phyloP scores from a whole-genome alignment of 2,797 vertebrate genomes.

The Protosalanx chinensis region DNA sequence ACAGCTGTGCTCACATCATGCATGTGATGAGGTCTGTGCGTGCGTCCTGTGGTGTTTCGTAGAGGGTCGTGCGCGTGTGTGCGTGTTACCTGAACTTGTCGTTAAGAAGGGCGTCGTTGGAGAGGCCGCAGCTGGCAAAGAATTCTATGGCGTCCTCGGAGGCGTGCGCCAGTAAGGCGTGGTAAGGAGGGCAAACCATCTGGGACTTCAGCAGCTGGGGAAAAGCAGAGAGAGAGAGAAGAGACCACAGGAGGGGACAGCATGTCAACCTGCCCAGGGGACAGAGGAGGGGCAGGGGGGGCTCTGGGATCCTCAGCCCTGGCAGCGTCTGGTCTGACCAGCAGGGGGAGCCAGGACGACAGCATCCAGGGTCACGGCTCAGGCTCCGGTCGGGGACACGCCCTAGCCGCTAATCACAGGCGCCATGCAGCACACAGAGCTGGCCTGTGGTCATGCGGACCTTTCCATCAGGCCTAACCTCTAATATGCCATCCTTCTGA shows the following conservation, averaged over 20 bases:
- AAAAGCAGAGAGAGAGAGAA: not conserved
- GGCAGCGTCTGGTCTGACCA: slow-evolving; percentile 19
- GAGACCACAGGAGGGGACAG: not conserved
- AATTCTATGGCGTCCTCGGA: slow-evolving; percentile 34
- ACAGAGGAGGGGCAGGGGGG: not conserved
- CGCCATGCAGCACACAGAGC: slow-evolving; percentile 26
- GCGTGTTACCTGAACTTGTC: slow-evolving; percentile 38
- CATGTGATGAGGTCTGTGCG: not conserved
- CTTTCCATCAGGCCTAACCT: not conserved
- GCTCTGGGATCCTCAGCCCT: not conserved
- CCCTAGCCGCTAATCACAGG: slow-evolving; percentile 64
- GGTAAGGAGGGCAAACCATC: slow-evolving; percentile 31
- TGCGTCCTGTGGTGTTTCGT: not conserved
- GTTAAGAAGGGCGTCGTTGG: slow-evolving; percentile 43
- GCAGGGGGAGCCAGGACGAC: slow-evolving; percentile 26
- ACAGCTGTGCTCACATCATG: not conserved
- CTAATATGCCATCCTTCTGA: not conserved
- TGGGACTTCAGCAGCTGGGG: slow-evolving; percentile 39
- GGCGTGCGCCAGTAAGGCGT: slow-evolving; percentile 35
- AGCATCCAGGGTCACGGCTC: slow-evolving; percentile 16
- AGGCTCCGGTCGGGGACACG: slow-evolving; percentile 54
- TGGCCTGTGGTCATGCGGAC: not conserved
- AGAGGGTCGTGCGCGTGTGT: not conserved
- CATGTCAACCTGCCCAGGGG: not conserved
- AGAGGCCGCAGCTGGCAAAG: slow-evolving; percentile 37